Base-by-base conservation (phyloP, 1,140 invertebrate species). In the Conus betulinus region DNA sequence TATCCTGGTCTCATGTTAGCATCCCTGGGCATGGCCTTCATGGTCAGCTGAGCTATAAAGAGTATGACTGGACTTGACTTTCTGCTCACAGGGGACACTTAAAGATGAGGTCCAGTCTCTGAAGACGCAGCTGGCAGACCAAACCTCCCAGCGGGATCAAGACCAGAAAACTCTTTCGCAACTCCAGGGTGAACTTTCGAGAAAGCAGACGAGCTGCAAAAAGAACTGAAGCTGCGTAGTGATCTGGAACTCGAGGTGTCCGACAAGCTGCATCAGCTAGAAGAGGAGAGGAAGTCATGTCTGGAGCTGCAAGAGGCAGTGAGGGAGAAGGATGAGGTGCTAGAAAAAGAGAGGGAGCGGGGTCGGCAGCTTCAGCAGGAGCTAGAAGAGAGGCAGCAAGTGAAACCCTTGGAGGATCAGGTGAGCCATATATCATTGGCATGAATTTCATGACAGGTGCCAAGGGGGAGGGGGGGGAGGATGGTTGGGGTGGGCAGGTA, bases 81-180 rank as follows among this genome's bases (percentile, higher is more conserved):
- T 39, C 39, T 39, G 39, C 39, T 39, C 8, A 60, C 81, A 88
- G 78, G 88, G 67, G 17, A 51, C 17, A 13, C 55, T 87, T 10
- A 88, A 87, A 67, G 88, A 74, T 15, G 89, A 91, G 87, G 10
- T 92, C 52, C 17, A 74, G 71, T 79, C 78, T 2, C 84, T 91
- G 55, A 67, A 89, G 87, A 20, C 76, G 17, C 51, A 88, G 84
- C 27, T 92, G 8, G 23, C 88, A 74, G 89, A 89, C 84, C 25
- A 88, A 71, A 89, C 91, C 51, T 25, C 53, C 53, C 81, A 90
- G 27, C 57, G 90, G 53, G 63, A 91, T 55, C 87, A 87, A 55
- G 74, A 87, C 23, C 60, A 88, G 57, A 67, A 92, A n/a, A 82
- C 83, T 7, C 53, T 39, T 17, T 13, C n/a, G 13, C 87, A 91